Base-by-base conservation (phyloP, 2,113 vertebrate species). In the Pandion haliaetus region DNA sequence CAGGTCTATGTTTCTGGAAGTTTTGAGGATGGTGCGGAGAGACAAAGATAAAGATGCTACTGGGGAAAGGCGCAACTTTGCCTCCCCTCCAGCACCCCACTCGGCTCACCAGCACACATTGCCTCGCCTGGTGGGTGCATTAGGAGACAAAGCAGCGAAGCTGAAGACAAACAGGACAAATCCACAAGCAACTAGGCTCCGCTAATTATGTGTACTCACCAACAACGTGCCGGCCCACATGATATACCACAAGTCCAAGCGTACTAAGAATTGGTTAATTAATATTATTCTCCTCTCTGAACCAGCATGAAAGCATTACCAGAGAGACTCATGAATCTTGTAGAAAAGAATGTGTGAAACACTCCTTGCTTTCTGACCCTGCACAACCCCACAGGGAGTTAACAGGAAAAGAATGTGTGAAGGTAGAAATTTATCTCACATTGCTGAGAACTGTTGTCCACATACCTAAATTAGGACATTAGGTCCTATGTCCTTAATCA, bases 61-160 rank as follows among this genome's bases (percentile, higher is more conserved):
- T 10, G 9, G 50, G n/a, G 58, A 71, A 71, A 88, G 73, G 58
- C n/a, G 12, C 26, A 14, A 12, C 12, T 21, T 14, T 34, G 40
- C 19, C 34, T 80, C 29, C n/a, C 12, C 44, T 79, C 28, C 14
- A 54, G 45, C 38, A 78, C 7, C 3, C 15, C 6, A 13, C 54
- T 57, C 2, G 5, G 55, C 28, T 58, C 8, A 1, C 14, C 82
- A 62, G 32, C 32, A 34, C 1, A 1, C 1, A 13, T 0, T n/a
- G 40, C 32, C 28, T 80, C 44, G 36, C 40, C 65, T 17, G 19
- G 8, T 18, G 32, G 34, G 8, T n/a, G 21, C 42, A 8, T 29
- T 24, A 42, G 55, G 34, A 83, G 19, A 55, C 20, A 36, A 69
- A 72, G 34, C 59, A 70, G 36, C 1, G 0, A 88, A 42, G 42